These are phyloP conservation scores for Colistium nudipinnis DNA, from an alignment of 2,113 vertebrate species.

Conservation along the genomic window DNA sequence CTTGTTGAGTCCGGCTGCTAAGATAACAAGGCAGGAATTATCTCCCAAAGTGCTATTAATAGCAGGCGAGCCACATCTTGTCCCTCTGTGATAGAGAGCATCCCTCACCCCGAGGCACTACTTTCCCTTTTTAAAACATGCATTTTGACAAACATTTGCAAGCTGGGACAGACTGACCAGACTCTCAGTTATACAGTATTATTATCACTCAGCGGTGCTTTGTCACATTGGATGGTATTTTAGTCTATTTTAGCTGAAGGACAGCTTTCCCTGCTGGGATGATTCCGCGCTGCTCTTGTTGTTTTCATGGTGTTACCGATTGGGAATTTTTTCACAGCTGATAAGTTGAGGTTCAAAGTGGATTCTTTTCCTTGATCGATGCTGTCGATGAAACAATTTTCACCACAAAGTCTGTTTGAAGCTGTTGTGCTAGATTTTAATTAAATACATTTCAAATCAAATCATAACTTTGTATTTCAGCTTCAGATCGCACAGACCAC, in stretches of 20 bases:
- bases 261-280: not conserved
- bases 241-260: no score
- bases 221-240: no score
- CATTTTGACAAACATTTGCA: conserved; percentile 58
- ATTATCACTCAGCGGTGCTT: no score
- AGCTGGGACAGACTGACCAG: conserved; percentile 19
- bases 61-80: conserved; percentile 76
- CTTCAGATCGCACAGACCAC: no score
- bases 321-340: not conserved
- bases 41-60: conserved; percentile 82
- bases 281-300: not conserved
- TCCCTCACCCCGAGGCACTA: conserved; percentile 60
- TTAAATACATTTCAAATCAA: no score
- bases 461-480: no score
- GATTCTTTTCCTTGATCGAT: not conserved
- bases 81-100: conserved; percentile 68
- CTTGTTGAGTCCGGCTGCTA: conserved; percentile 62
- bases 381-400: not conserved
- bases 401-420: not conserved
- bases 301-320: not conserved
- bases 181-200: not conserved
- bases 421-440: no score
- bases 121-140: conserved; percentile 52
- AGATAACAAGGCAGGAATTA: conserved; percentile 82
- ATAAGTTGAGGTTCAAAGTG: not conserved